Evolutionary conservation across 2,113 vertebrate species (phyloP).

Genomic region (Gulo gulo): DNA sequence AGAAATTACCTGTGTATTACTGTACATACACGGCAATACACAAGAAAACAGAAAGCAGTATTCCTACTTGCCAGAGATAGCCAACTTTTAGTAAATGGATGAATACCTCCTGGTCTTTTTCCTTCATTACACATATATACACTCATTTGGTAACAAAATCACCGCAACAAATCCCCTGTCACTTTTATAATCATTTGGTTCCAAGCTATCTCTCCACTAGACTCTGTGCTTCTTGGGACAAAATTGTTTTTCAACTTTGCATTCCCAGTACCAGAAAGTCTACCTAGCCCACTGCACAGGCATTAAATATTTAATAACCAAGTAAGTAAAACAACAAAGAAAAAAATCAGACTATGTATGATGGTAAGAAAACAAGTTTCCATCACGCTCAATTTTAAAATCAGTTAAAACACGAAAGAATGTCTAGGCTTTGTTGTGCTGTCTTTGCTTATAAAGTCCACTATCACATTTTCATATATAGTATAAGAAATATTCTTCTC

Average conservation of each 20-base stretch:
- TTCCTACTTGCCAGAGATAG: background rate
- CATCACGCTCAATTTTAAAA: background rate
- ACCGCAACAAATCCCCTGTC: background rate
- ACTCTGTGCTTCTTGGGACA: background rate
- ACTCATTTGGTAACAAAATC: constrained; percentile 28
- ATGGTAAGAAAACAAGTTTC: background rate
- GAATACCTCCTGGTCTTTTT: background rate
- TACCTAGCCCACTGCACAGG: background rate
- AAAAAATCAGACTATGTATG: background rate
- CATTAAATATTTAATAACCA: background rate
- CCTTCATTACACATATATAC: background rate
- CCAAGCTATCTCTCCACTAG: background rate
- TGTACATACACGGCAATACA: background rate
- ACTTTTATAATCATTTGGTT: constrained; percentile 22
- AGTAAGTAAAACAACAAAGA: background rate
- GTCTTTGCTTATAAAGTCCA: background rate
- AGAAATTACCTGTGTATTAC: background rate
- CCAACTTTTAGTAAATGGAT: background rate
- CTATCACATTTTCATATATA: background rate
- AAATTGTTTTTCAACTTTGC: background rate
- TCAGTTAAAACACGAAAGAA: background rate
- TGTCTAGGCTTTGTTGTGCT: background rate
- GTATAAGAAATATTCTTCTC: background rate
- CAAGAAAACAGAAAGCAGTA: background rate
- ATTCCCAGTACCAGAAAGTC: background rate